A percentile compares a stretch with the other conserved stretches of the same genome.
These are phyloP conservation scores for Fulmarus glacialis DNA, from an alignment of 2,113 vertebrate species.

Conservation along the genomic window DNA sequence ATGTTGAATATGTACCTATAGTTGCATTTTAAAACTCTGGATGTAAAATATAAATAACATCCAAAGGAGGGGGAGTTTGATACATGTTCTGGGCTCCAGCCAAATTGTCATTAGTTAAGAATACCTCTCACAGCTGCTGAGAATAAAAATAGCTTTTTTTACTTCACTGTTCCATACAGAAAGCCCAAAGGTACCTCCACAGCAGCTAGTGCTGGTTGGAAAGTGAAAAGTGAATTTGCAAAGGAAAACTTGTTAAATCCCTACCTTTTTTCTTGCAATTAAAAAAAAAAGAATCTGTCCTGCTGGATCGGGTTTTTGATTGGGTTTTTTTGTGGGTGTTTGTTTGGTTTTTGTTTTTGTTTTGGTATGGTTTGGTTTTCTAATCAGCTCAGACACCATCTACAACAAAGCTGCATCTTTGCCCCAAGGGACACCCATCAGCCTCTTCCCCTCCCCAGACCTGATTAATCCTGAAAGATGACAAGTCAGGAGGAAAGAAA, in stretches of 20 bases:
- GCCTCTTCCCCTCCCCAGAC: not conserved
- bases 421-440: not conserved
- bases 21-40: constrained; percentile 3
- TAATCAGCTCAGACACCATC: not conserved
- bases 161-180: not conserved
- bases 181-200: not conserved
- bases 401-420: not conserved
- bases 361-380: not conserved
- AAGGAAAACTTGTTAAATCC: not conserved
- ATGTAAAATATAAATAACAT: constrained; percentile 47
- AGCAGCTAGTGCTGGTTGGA: not conserved
- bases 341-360: not conserved
- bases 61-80: not conserved
- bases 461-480: not conserved
- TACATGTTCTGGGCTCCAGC: not conserved
- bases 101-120: constrained; percentile 13
- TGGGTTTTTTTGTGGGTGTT: rapidly evolving
- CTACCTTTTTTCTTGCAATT: not conserved
- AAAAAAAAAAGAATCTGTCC: not conserved
- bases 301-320: not conserved
- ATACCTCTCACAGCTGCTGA: constrained; percentile 11
- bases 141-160: not conserved
- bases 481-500: not conserved
- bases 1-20: not conserved
- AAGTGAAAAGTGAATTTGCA: not conserved